Evolutionary conservation across 1,140 invertebrate species (phyloP), one percentile per base, ranked within the genome.

Genomic region (Bombus waltoni): DNA sequence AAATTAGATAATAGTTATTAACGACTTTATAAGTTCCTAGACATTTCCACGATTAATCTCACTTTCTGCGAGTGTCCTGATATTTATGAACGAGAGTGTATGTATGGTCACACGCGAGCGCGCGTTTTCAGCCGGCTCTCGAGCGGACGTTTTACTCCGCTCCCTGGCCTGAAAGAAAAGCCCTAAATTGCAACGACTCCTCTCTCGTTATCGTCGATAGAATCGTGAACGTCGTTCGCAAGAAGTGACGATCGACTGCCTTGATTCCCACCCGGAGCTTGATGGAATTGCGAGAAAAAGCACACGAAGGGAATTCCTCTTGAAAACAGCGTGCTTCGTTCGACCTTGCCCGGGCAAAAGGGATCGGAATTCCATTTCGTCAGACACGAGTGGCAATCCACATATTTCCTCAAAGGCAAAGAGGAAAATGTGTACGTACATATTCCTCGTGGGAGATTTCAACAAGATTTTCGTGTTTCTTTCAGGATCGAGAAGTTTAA

Each of bases 201-300:
- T 81, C 28, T 75, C 35, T 74, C 74, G 86, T 88, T 83, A 87
- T 82, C 81, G 85, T 57, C 78, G 87, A 88, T 87, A 87, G 80
- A 87, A 88, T 88, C 62, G 81, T 40, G 57, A 62, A 32, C 40
- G 74, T 47, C 38, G 38, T 65, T 87, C 86, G 66, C 72, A 73
- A 59, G 73, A 79, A 74, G 59, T 75, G 82, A 88, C 80, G 70
- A 88, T 88, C 74, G 78, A 87, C 44, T 66, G 47, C 47, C 53
- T 75, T 38, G 71, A 76, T 76, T 75, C 11, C 18, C 42, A 13
- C 35, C 42, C 13, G 40, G 28, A 8, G 59, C 59, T 11, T 47
- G 81, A 83, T 76, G 32, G 81, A 66, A 76, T 72, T 35, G 72
- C 32, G 35, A 13, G 44, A 57, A 75, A 42, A 28, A 72, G n/a